Evolutionary conservation across 1,140 invertebrate genomes (phyloP).

Genomic region (Drosophila albomicans): DNA sequence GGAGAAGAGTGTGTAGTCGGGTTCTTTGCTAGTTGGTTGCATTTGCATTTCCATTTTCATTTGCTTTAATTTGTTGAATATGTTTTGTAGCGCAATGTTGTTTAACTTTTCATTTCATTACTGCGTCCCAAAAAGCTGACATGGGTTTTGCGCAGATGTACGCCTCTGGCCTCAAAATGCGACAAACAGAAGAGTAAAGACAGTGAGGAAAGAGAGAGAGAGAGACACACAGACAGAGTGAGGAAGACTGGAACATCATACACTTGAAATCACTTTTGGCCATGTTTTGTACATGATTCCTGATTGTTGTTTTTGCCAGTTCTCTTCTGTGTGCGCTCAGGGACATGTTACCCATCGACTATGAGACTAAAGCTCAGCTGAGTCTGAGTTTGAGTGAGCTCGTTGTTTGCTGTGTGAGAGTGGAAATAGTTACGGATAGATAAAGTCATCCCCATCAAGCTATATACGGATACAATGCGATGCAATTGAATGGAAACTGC

Average conservation of each 20-base stretch:
- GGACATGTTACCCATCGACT: conserved; percentile 31
- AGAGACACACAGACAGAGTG: too few species aligned
- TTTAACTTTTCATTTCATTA: conserved; percentile 77
- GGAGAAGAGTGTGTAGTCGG: neutral
- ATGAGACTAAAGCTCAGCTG: conserved; percentile 11
- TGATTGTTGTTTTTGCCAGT: conserved; percentile 46
- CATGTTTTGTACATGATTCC: conserved; percentile 33
- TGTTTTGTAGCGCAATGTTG: conserved; percentile 39
- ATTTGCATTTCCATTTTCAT: conserved; percentile 52
- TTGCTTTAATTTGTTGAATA: conserved; percentile 56
- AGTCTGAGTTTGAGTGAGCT: neutral
- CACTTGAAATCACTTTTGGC: conserved; percentile 63
- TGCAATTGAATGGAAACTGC: conserved; percentile 16
- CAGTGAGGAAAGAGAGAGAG: too few species aligned
- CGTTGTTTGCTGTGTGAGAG: neutral
- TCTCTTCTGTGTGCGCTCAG: conserved; percentile 33
- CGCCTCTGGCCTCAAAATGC: conserved; percentile 1
- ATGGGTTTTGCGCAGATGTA: conserved; percentile 23
- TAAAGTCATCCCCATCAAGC: conserved; percentile 7
- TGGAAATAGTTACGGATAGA: conserved; percentile 12
- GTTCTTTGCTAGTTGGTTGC: neutral
- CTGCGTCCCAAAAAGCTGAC: conserved; percentile 28
- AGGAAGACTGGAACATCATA: conserved; percentile 22
- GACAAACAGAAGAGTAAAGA: too few species aligned
- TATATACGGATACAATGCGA: neutral